Base-by-base conservation (phyloP, 2,113 vertebrate genomes). In the Excalfactoria chinensis region DNA sequence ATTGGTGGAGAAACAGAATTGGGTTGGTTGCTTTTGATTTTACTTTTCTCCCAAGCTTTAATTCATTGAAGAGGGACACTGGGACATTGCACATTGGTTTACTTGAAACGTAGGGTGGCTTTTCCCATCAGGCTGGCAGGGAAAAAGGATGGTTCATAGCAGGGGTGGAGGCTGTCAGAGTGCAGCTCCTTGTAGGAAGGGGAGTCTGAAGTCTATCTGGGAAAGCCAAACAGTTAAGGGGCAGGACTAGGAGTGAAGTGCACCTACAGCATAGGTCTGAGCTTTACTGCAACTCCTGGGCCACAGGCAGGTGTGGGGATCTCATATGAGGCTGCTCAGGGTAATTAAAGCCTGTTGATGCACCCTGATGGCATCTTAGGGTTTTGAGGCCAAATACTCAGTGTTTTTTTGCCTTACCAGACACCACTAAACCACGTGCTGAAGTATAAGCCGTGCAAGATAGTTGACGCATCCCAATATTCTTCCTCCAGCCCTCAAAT, bases 11-110 rank as follows among this genome's bases (percentile, higher is more conserved):
- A 97, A 93, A 77, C 84, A 51, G 92, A 95, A 37, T 58, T 96
- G 84, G 96, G 96, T 97, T 91, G 30, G 90, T 97, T 88, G 55
- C 32, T 93, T 95, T 91, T n/a, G n/a, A 55, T 22, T 92, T 78
- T 59, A 23, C 37, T 91, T 91, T 55, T 70, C 22, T 69, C 25
- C 25, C 2, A 0, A 46, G 71, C 28, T 28, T 94, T 76, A 28
- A 23, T 55, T 77, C 1, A 3, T 18, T 60, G 68, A 60, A 85
- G 91, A 40, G 2, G 26, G 51, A 16, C 51, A 9, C 3, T 53
- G 51, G 8, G 43, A 53, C 13, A 40, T 89, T 63, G 22, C 3
- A 1, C 8, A 7, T 7, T 16, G 46, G 7, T 80, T 6, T 2
- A 74, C 59, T 56, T 70, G 60, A 92, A 89, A n/a, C 70, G 51